Evolutionary conservation across 2,113 vertebrate species (phyloP).

Genomic region (Pterocles orientalis): DNA sequence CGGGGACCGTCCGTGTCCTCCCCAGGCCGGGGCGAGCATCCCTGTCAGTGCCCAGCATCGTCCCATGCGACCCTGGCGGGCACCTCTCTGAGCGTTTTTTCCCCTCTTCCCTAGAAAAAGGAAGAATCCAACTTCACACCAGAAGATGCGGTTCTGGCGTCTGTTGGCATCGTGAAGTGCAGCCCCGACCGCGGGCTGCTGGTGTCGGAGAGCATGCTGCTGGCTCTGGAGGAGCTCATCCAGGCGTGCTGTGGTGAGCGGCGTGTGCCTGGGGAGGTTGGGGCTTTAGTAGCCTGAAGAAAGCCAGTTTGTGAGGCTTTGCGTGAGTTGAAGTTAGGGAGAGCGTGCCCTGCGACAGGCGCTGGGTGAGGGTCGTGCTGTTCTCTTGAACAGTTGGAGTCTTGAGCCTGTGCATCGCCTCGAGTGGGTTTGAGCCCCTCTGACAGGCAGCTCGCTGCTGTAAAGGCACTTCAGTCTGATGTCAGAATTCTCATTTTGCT

Average conservation of each 20-base stretch:
- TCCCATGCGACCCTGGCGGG: rapidly evolving
- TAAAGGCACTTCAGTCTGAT: background rate
- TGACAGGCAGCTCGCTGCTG: no score
- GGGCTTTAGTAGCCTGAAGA: rapidly evolving
- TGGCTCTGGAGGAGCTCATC: constrained; percentile 78
- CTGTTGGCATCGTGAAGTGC: constrained; percentile 80
- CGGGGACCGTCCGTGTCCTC: no score
- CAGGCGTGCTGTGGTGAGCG: constrained; percentile 82
- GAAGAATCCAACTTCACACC: background rate
- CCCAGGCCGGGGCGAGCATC: no score
- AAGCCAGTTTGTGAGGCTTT: rapidly evolving
- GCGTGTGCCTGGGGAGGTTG: rapidly evolving
- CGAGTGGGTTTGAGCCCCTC: background rate
- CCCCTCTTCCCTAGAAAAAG: constrained; percentile 1
- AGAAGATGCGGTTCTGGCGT: constrained; percentile 70
- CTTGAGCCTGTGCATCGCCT: rapidly evolving
- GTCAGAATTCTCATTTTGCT: rapidly evolving
- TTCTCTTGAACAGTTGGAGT: rapidly evolving
- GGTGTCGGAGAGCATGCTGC: constrained; percentile 70
- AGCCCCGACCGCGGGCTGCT: constrained; percentile 59
- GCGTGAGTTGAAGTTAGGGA: rapidly evolving
- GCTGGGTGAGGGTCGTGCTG: rapidly evolving
- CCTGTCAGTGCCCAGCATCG: no score
- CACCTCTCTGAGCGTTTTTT: rapidly evolving
- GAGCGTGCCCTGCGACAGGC: rapidly evolving